These are phyloP conservation scores for Sminthopsis crassicaudata DNA, from an alignment of 2,113 vertebrate species.

Conservation along the genomic window DNA sequence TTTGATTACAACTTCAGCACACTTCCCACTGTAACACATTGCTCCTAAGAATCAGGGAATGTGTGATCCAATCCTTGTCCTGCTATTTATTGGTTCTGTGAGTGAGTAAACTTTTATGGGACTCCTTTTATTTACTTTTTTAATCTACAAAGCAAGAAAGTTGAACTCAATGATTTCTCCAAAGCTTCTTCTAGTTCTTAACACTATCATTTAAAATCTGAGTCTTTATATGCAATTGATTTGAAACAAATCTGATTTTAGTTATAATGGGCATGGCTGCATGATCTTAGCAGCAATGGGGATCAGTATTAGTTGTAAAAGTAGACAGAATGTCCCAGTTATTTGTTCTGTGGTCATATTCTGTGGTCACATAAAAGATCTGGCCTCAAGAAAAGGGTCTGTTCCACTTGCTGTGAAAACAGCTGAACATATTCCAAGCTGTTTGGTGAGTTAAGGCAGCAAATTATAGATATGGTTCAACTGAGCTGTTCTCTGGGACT, in stretches of 20 bases:
- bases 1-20: background rate
- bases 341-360: background rate
- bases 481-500: slow-evolving; percentile 58
- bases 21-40: background rate
- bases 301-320: slow-evolving; percentile 33
- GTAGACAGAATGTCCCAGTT: background rate
- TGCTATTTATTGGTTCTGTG: background rate
- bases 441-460: slow-evolving; percentile 63
- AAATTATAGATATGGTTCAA: slow-evolving; percentile 62
- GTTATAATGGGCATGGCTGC: background rate
- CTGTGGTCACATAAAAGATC: slow-evolving; percentile 27
- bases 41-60: background rate
- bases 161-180: background rate
- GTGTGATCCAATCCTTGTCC: background rate
- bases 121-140: too few species aligned
- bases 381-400: slow-evolving; percentile 43
- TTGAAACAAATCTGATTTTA: background rate
- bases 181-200: background rate
- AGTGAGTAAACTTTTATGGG: background rate
- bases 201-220: background rate
- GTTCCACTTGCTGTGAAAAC: slow-evolving; percentile 55
- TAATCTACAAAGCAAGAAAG: background rate
- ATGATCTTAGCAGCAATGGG: slow-evolving; percentile 21
- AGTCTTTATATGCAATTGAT: background rate
- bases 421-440: slow-evolving; percentile 59